Evolutionary conservation across 2,797 vertebrate genomes (phyloP), one percentile per base, ranked within the genome.

Genomic region (Crocodylus rhombifer): DNA sequence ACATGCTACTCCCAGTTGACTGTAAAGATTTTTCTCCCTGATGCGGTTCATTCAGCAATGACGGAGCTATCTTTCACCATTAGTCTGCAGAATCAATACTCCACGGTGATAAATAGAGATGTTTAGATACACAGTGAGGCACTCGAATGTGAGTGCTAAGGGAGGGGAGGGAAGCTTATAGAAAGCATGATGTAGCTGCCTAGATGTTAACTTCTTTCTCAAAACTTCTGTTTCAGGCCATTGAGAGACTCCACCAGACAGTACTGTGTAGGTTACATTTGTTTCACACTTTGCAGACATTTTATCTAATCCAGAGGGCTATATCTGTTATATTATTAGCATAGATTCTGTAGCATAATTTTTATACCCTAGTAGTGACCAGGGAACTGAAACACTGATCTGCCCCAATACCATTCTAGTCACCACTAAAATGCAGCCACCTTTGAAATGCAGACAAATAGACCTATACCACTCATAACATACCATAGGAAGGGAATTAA

Each of bases 151-250:
- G 42, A 51, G n/a, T 51, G 42, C 42, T 51, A 51, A 51, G 10
- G 42, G 42, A 51, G 42, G 42, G 42, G 42, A 51, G 42, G 42
- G 42, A 51, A 51, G 42, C 42, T 51, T 51, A 94, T 81, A 91
- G 90, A 92, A 13, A 84, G 61, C 87, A 84, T 64, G 91, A 80
- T 51, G 42, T 86, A 93, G 74, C 69, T 0, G 2, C 76, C 88
- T 42, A 61, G 60, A 20, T 82, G 92, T 95, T 60, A 90, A 80
- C 86, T 80, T 83, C 93, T 96, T 92, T 79, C 77, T 75, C 74
- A 84, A 90, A 95, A 79, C 94, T 95, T 94, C 94, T 93, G 80
- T 77, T 95, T 93, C 89, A 91, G 91, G 92, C 95, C 96, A 28
- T 6, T 26, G 26, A 14, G 25, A 63, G 13, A 64, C 62, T 95